Evolutionary conservation across 2,797 vertebrate genomes (phyloP).

Genomic region (Malurus splendens): DNA sequence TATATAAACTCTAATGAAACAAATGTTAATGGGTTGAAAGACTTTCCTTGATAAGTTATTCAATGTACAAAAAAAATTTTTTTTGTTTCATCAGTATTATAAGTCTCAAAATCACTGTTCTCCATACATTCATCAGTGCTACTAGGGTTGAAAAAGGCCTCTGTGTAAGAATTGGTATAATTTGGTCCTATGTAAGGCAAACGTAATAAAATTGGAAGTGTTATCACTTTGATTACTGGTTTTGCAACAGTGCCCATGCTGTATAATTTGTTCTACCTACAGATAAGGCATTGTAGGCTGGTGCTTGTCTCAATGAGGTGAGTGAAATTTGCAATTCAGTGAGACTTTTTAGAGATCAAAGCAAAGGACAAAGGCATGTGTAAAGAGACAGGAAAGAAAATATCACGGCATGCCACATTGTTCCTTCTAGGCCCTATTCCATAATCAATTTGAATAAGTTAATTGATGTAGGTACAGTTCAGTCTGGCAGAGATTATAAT

Average conservation of each 20-base stretch:
- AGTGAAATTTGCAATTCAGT: background rate
- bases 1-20: background rate
- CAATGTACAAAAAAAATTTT: background rate
- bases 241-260: background rate
- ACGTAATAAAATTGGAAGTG: background rate
- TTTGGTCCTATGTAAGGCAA: background rate
- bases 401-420: background rate
- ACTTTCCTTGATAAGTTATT: background rate
- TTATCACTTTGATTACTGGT: background rate
- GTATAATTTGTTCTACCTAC: background rate
- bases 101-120: background rate
- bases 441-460: slow-evolving; percentile 29
- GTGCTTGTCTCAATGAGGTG: background rate
- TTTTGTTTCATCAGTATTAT: background rate
- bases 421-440: background rate
- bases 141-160: background rate
- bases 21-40: background rate
- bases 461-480: slow-evolving; percentile 22
- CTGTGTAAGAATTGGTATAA: background rate
- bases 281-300: background rate
- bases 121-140: background rate
- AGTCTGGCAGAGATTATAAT: background rate
- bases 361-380: background rate
- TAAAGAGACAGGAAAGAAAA: background rate
- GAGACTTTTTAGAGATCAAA: background rate